phyloP scores from a whole-genome alignment of 30 jellyfish, hydroid and myxozoan species.

The Pelagia noctiluca region DNA sequence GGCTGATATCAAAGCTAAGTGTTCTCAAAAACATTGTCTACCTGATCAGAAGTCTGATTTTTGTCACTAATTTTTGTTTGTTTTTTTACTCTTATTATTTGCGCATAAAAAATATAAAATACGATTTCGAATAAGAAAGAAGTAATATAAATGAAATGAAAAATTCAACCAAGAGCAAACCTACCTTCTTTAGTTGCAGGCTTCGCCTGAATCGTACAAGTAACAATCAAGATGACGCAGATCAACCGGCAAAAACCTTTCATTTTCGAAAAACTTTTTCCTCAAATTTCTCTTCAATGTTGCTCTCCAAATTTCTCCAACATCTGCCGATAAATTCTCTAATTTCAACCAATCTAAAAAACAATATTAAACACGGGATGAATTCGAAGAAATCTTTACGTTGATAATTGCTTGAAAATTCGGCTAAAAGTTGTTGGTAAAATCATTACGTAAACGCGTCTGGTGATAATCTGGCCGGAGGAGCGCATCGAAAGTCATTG shows the following conservation, averaged over 20 bases:
- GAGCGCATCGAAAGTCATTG: conserved; percentile 49
- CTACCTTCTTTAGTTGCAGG: conserved; percentile 58
- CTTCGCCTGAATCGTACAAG: conserved; percentile 23
- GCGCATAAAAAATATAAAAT: background rate
- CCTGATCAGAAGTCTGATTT: background rate
- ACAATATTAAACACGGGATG: background rate
- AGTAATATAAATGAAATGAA: background rate
- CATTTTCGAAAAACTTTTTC: conserved; percentile 4
- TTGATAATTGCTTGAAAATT: too few species aligned
- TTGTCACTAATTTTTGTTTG: background rate
- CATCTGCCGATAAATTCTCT: background rate
- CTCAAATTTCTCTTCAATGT: background rate
- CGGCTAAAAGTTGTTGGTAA: conserved; percentile 2
- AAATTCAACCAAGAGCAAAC: background rate
- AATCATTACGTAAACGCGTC: conserved; percentile 62
- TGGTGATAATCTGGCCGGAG: conserved; percentile 39
- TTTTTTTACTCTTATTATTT: background rate
- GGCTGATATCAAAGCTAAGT: too few species aligned
- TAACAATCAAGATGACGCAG: conserved; percentile 26
- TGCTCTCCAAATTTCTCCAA: background rate
- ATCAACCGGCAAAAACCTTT: conserved; percentile 1
- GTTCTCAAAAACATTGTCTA: background rate
- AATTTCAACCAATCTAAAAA: background rate
- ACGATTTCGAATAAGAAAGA: too few species aligned
- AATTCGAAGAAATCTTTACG: background rate